Percentiles rank a stretch among this genome's conserved stretches.
Conservation (phyloP, 35 echinoderm and acorn worm species). For the Apostichopus japonicus region DNA sequence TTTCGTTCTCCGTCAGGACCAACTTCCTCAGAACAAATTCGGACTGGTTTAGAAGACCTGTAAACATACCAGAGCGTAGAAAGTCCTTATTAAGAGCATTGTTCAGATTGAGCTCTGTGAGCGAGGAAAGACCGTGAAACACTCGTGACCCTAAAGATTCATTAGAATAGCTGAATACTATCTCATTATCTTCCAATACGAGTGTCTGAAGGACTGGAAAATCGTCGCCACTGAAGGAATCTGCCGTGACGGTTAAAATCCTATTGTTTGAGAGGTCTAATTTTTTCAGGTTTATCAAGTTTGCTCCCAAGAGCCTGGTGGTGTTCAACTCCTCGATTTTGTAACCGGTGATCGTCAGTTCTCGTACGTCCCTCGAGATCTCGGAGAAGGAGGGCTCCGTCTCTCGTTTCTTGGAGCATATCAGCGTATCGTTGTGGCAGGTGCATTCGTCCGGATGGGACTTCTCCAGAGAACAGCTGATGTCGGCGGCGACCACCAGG, state of each 20-base stretch:
- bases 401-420: neutral
- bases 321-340: slow-evolving; percentile 16
- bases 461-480: neutral
- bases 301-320: neutral
- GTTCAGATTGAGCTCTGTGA: slow-evolving; percentile 8
- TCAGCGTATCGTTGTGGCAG: neutral
- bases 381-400: neutral
- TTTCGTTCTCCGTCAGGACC: slow-evolving; percentile 14
- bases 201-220: slow-evolving; percentile 29
- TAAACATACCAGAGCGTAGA: neutral
- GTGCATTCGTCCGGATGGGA: neutral
- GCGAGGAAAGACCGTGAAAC: neutral
- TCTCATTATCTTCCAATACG: neutral
- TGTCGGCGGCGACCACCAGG: neutral
- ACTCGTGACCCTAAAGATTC: neutral
- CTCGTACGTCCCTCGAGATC: slow-evolving; percentile 10
- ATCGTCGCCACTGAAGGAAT: neutral
- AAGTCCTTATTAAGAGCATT: neutral
- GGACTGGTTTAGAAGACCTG: neutral
- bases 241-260: neutral
- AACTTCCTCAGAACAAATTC: neutral
- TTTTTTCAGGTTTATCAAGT: neutral
- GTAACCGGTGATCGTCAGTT: slow-evolving; percentile 38
- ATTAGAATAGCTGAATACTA: neutral
- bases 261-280: slow-evolving; percentile 29